Evolutionary conservation across 2,888 invertebrate species (phyloP), one percentile per base, ranked within the genome.

Genomic region (Kuschelorhynchus macadamiae): DNA sequence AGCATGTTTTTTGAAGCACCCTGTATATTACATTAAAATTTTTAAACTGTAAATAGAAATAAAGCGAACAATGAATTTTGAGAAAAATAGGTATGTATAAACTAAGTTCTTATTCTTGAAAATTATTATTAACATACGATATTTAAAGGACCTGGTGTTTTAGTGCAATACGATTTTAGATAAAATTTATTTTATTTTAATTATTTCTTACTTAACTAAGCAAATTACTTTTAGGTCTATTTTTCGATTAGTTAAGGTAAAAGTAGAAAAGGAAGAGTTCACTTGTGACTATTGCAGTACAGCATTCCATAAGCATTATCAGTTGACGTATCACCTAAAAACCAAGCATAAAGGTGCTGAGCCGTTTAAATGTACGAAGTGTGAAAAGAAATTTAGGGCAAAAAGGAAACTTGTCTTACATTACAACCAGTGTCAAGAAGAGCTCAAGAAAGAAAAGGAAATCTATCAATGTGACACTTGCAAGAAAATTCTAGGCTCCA

Each of bases 401-500:
- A 71, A 77, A 1, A 77, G 78, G 52, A 76, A 80, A 50, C 77
- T 75, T 53, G 68, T 75, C 0, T 63, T 73, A n/a, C 81, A 81
- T 17, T 9, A 3, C 8, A 14, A 7, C 8, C 9, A 72, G 75
- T 49, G 50, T 59, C 11, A 65, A 67, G 4, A 72, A 72, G 42
- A 74, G 5, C 46, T 49, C 1, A 69, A 72, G 44, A 69, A 72
- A 55, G 71, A 70, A 17, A 57, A 70, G 0, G 71, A 70, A 16
- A 57, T 69, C 0, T 77, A 70, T 57, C 70, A 75, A 47, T 89
- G 89, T 71, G 83, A 86, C 0, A 81, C 86, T 0, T 90, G 89
- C 71, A 86, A 87, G 0, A 88, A 87, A 72, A 86, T 86, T 44
- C 85, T 89, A 70, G 73, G 71, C 21, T 74, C 76, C 1, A 77